phyloP scores from a whole-genome alignment of 2,113 vertebrate genomes.

The Plecturocebus donacophilus region DNA sequence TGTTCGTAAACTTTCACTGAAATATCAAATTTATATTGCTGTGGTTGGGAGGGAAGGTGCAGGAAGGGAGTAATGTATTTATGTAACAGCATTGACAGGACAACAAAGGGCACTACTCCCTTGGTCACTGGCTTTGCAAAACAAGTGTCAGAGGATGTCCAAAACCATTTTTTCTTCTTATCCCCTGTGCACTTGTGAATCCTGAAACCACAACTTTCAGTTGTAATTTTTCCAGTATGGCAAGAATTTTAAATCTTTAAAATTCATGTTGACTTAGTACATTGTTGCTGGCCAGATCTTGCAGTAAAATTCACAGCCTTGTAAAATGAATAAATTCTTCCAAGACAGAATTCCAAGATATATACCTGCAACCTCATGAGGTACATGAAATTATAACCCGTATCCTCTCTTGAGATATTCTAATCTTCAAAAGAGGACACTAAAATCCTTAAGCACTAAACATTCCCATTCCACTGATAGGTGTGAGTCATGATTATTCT shows the following conservation, averaged over 20 bases:
- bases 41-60: background rate
- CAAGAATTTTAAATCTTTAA: slow-evolving; percentile 35
- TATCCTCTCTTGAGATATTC: background rate
- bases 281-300: background rate
- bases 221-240: slow-evolving; percentile 25
- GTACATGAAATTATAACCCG: background rate
- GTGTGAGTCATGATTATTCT: background rate
- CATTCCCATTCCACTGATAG: background rate
- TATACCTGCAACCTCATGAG: background rate
- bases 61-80: background rate
- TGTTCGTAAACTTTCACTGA: background rate
- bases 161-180: background rate
- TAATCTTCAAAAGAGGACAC: background rate
- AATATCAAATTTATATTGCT: background rate
- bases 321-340: slow-evolving; percentile 44
- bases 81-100: background rate
- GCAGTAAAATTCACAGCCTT: background rate
- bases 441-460: background rate
- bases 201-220: background rate
- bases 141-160: background rate
- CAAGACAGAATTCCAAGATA: background rate
- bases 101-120: background rate
- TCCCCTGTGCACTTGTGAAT: background rate
- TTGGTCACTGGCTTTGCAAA: background rate
- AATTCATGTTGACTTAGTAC: background rate